Base-by-base conservation (phyloP, 2,113 vertebrate genomes). In the Oreochromis niloticus region DNA sequence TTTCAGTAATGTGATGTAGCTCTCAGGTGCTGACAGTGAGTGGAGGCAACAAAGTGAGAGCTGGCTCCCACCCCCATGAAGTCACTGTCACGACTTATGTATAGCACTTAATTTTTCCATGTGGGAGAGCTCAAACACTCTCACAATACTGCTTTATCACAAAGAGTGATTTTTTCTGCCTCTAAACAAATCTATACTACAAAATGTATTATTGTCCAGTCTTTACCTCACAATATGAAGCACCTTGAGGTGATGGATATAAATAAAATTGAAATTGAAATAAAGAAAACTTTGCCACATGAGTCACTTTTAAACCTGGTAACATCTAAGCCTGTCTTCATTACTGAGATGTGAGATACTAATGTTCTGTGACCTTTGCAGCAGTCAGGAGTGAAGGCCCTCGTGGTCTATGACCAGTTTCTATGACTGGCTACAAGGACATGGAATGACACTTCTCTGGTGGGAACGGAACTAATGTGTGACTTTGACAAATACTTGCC, bases 1-100 rank as follows among this genome's bases (percentile, higher is more conserved):
- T 55, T 27, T 46, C 54, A 75, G 61, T 78, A 34, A 55, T 82
- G 66, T 82, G 80, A 82, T 36, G 54, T 68, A 48, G 16, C 80
- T 68, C 55, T 48, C 9, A 27, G 43, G 63, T 81, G 54, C 43
- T 82, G 30, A 52, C 30, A 56, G 83, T 85, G 80, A 80, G 84
- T 68, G 88, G 80, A 89, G 56, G 88, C 80, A 82, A 13, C 39
- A 48, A 83, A 80, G 73, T 61, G 71, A 89, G 57, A 80, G 55
- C 41, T 41, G 52, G 73, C 84, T 83, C 52, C 88, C 73, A 86
- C 59, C 59, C 80, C 71, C 24, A 17, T 68, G 24, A 46, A 86
- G 48, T 17, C 54, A 56, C 24, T 24, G 54, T 56, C 54, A 56
- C 19, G 11, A 56, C 54, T 56, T 56, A 12, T 24, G 54, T 12